Percentiles rank a stretch among this genome's conserved stretches.
phyloP scores from a whole-genome alignment of 2,113 vertebrate species.

The Sinocyclocheilus rhinocerous region DNA sequence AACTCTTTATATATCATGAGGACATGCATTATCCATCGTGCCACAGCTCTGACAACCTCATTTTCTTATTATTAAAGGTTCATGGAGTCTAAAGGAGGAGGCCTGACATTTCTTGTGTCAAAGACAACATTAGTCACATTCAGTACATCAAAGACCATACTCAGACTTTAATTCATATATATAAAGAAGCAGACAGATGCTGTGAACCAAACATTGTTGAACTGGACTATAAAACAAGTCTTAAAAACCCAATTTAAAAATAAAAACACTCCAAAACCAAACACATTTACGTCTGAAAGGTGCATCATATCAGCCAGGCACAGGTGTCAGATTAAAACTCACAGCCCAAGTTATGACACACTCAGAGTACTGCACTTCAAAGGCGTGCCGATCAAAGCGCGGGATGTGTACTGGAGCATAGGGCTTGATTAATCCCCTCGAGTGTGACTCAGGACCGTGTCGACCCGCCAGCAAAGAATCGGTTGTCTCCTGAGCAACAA shows the following conservation, averaged over 20 bases:
- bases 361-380: slow-evolving; percentile 41
- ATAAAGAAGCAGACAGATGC: background rate
- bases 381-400: slow-evolving; percentile 58
- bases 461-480: slow-evolving; percentile 9
- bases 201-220: background rate
- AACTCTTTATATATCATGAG: background rate
- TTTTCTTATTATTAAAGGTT: slow-evolving; percentile 12
- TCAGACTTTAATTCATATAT: background rate
- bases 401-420: slow-evolving; percentile 54
- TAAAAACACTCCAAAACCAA: background rate
- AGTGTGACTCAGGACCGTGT: slow-evolving; percentile 35
- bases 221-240: background rate
- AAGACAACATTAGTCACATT: too few species aligned
- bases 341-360: slow-evolving; percentile 43
- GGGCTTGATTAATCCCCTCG: slow-evolving; percentile 36
- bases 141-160: background rate
- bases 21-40: background rate
- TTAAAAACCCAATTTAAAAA: background rate
- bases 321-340: slow-evolving; percentile 15
- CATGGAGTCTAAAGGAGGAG: background rate
- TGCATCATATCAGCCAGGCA: slow-evolving; percentile 31
- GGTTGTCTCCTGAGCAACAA: background rate
- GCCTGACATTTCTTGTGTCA: background rate
- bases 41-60: slow-evolving; percentile 1
- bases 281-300: slow-evolving; percentile 24